Conservation (phyloP, 2,888 invertebrate species). For the Pollenia angustigena region DNA sequence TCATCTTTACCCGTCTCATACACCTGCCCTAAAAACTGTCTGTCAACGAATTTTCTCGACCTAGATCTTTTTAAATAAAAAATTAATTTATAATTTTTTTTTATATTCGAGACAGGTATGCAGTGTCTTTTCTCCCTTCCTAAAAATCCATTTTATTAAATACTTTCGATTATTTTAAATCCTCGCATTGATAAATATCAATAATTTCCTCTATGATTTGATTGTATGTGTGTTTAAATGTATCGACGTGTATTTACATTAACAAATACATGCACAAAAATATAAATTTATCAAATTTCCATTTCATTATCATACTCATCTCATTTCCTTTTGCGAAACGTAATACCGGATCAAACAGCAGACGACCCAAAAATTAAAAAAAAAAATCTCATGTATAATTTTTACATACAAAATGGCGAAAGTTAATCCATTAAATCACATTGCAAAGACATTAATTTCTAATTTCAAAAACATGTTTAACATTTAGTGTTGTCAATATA, state of each 20-base stretch:
- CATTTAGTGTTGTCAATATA: neutral
- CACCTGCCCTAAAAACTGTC: too few species aligned
- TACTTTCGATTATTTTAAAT: conserved; percentile 1
- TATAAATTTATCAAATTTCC: conserved; percentile 31
- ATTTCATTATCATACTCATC: conserved; percentile 1
- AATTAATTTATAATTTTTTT: neutral
- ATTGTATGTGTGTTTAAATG: neutral
- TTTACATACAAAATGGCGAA: conserved; percentile 29
- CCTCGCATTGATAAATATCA: conserved; percentile 11
- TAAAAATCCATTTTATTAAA: neutral
- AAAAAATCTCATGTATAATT: neutral
- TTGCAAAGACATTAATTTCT: conserved; percentile 57
- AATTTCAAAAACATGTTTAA: conserved; percentile 50
- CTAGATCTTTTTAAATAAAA: neutral
- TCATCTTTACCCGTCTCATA: too few species aligned
- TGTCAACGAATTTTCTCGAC: too few species aligned
- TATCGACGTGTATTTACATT: too few species aligned
- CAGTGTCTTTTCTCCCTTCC: neutral
- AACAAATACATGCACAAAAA: too few species aligned
- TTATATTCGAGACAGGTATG: neutral
- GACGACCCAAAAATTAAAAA: neutral
- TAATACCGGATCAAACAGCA: neutral
- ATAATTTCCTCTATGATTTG: conserved; percentile 14
- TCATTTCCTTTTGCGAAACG: conserved; percentile 11
- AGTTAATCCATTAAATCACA: conserved; percentile 63